Evolutionary conservation across 2,888 invertebrate genomes (phyloP), one percentile per base, ranked within the genome.

Genomic region (Drosophila birchii): DNA sequence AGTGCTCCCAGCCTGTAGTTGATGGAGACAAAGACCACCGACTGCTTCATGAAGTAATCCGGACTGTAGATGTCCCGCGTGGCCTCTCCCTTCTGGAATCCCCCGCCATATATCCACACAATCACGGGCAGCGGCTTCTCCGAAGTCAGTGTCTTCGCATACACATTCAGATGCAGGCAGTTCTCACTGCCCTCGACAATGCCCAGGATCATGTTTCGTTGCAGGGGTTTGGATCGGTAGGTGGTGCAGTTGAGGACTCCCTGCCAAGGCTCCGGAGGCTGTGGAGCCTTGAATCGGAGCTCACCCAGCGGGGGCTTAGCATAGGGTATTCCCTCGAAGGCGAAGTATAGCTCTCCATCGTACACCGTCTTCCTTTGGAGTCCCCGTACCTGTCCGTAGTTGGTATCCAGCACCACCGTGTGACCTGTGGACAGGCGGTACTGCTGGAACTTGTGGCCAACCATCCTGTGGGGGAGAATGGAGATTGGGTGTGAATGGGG

Each of bases 41-140:
- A 92, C 73, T 93, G 90, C 43, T 91, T 90, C 89, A 94, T 90
- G 7, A 94, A 91, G 75, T 93, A 93, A 61, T 93, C 93, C 0
- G 94, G 93, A 9, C 93, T 92, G 71, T 92, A 93, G 1, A 90
- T 12, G 44, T 90, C 90, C 0, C 91, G 81, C 70, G 92, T 80
- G 20, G 93, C 92, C 20, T 93, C 93, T 1, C 93, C 93, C n/a
- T 87, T 78, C 58, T 91, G 91, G 75, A 93, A 94, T 2, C 92
- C 93, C 1, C 94, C 94, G 4, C 94, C 94, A 78, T 92, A 93
- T 53, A 94, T 92, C 90, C 92, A 94, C 0, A 94, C 92, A 91
- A 94, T 92, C 0, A 94, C 92, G 1, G 93, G 92, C 32, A 91
- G 70, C 3, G 81, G 88, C 75, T 75, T 77, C 54, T 34, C 69